These are phyloP conservation scores for Chloropsis hardwickii DNA, from an alignment of 2,113 vertebrate species.

Conservation along the genomic window DNA sequence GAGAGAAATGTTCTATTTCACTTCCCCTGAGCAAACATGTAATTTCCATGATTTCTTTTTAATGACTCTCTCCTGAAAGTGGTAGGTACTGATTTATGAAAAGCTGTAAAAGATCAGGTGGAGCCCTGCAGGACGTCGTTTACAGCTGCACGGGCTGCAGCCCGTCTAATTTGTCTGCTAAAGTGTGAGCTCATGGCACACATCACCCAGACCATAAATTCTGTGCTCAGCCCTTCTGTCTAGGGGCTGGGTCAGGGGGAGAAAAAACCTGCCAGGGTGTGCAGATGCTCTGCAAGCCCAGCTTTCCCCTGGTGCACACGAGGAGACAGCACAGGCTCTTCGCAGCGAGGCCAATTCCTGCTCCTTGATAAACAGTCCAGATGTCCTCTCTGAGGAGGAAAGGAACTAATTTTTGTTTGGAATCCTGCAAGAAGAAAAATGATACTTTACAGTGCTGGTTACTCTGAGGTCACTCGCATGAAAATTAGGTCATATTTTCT, in stretches of 20 bases:
- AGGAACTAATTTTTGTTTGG: slow-evolving; percentile 73
- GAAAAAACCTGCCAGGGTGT: slow-evolving; percentile 7
- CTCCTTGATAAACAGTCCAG: slow-evolving; percentile 86
- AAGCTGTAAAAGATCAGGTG: slow-evolving; percentile 83
- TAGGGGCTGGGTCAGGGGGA: slow-evolving; percentile 68
- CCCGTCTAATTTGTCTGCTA: slow-evolving; percentile 92
- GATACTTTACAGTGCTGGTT: slow-evolving; percentile 81
- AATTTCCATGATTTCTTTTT: slow-evolving; percentile 99
- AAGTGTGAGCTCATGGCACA: slow-evolving; percentile 84
- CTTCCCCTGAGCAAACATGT: slow-evolving; percentile 91
- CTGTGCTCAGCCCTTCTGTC: slow-evolving; percentile 70
- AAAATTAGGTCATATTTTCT: slow-evolving; percentile 74
- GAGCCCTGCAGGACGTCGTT: slow-evolving; percentile 83
- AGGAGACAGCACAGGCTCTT: slow-evolving; percentile 77
- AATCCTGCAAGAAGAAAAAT: slow-evolving; percentile 83
- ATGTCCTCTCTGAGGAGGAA: slow-evolving; percentile 82
- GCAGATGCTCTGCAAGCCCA: slow-evolving; percentile 75
- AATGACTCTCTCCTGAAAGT: slow-evolving; percentile 83
- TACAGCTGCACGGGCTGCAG: slow-evolving; percentile 87
- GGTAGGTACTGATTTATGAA: slow-evolving; percentile 91
- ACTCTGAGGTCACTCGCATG: slow-evolving; percentile 81
- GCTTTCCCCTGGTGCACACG: slow-evolving; percentile 66
- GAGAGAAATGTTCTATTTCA: slow-evolving; percentile 66
- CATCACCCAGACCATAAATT: slow-evolving; percentile 80
- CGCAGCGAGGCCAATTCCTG: slow-evolving; percentile 79